These are phyloP conservation scores for Spermophilus dauricus DNA, from an alignment of 2,113 vertebrate genomes.

Conservation along the genomic window DNA sequence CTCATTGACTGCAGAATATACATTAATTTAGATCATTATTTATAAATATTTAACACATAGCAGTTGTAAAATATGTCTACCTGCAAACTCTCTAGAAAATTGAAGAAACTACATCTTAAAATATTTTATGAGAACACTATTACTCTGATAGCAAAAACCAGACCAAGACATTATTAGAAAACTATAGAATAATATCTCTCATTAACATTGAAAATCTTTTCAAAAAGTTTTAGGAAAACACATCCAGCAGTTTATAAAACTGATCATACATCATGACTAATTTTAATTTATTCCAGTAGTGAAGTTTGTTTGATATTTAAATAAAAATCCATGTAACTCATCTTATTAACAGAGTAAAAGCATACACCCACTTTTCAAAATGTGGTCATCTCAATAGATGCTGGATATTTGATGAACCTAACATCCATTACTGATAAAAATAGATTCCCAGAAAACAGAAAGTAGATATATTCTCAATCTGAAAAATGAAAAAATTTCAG, in stretches of 20 bases:
- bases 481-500: not conserved
- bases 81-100: slow-evolving; percentile 54
- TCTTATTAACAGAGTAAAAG: not conserved
- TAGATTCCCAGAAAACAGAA: not conserved
- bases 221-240: not conserved
- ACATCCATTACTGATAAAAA: not conserved
- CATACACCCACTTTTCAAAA: fast-evolving
- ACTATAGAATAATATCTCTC: not conserved
- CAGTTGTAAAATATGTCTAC: slow-evolving; percentile 59
- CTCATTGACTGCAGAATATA: slow-evolving; percentile 44
- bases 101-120: not conserved
- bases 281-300: not conserved
- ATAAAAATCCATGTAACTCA: not conserved
- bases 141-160: slow-evolving; percentile 5
- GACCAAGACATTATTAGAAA: not conserved
- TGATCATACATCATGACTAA: not conserved
- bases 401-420: not conserved
- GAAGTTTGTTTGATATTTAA: not conserved
- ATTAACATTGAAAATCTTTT: not conserved
- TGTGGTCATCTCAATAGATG: not conserved
- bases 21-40: slow-evolving; percentile 61
- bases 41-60: slow-evolving; percentile 67
- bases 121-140: not conserved
- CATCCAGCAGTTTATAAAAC: not conserved
- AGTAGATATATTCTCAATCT: not conserved